Percentiles rank a stretch among this genome's conserved stretches.
phyloP scores from a whole-genome alignment of 35 echinoderm and acorn worm species.

The Heliocidaris tuberculata region DNA sequence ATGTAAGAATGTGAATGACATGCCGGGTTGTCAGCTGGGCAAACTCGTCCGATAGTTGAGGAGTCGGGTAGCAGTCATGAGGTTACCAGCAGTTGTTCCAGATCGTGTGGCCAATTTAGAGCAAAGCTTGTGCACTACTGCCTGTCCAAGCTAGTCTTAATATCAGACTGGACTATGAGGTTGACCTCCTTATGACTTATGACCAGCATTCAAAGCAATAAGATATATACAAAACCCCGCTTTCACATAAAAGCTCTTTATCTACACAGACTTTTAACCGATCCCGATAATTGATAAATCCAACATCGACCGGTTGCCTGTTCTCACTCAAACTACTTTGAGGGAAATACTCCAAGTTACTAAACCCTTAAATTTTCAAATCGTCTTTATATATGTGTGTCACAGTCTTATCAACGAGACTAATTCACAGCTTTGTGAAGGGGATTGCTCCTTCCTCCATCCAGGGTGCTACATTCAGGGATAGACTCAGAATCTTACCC shows the following conservation, averaged over 20 bases:
- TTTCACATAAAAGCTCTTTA: not conserved
- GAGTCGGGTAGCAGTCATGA: constrained; percentile 12
- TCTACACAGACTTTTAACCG: not conserved
- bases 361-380: not conserved
- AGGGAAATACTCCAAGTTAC: not conserved
- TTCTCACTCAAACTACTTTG: not conserved
- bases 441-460: not conserved
- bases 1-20: constrained; percentile 41
- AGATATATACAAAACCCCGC: not conserved
- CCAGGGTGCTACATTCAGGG: not conserved
- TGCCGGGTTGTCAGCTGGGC: not conserved
- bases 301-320: not conserved
- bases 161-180: not conserved
- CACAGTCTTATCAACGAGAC: constrained; percentile 24
- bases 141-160: constrained; percentile 5
- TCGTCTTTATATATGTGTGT: not conserved
- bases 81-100: constrained; percentile 7
- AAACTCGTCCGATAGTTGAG: not conserved
- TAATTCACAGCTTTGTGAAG: not conserved
- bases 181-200: not conserved
- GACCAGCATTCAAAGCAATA: not conserved
- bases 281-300: constrained; percentile 18
- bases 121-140: not conserved
- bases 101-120: not conserved
- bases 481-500: not conserved